Evolutionary conservation across 2,113 vertebrate species (phyloP), one percentile per base, ranked within the genome.

Genomic region (Pelecanus crispus): DNA sequence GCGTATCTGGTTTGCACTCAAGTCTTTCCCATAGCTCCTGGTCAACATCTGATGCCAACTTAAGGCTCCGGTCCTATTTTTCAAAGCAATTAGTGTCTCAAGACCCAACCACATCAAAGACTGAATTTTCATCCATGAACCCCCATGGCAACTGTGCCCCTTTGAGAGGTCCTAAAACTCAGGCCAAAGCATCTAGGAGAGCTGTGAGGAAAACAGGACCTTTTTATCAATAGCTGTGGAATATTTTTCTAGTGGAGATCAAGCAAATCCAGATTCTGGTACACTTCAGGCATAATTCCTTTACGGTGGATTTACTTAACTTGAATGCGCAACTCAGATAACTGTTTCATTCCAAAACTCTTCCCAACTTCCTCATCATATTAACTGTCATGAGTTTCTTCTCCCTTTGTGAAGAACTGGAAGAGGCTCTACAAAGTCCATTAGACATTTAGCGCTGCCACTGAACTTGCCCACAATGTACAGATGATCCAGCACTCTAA

Each of bases 11-110:
- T 93, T 79, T 80, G 49, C 68, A 66, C 84, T 93, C 78, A 73
- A 93, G 63, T n/a, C 71, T 86, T 81, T 78, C 80, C 87, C 38
- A 9, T 44, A 86, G 81, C 81, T 95, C 74, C 45, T 81, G 70
- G 85, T 80, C 59, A 92, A 45, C 22, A 90, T 31, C 75, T 78
- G 79, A 90, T 94, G 88, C 90, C 88, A 94, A 24, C 18, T 83
- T 47, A 78, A 86, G 82, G 85, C 58, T 55, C 7, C 1, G 0
- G n/a, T 92, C 73, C 67, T 88, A 45, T 86, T 94, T 94, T 95
- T 96, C 92, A 94, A 93, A 95, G 82, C 82, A 95, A 86, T 97
- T 95, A 90, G 55, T 90, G 63, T 83, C 82, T 96, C 63, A 70
- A 78, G 63, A 81, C 52, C 38, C 59, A 81, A n/a, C 21, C 28